Evolutionary conservation across 2,888 invertebrate genomes (phyloP), one percentile per base, ranked within the genome.

Genomic region (Crepidodera aurea): DNA sequence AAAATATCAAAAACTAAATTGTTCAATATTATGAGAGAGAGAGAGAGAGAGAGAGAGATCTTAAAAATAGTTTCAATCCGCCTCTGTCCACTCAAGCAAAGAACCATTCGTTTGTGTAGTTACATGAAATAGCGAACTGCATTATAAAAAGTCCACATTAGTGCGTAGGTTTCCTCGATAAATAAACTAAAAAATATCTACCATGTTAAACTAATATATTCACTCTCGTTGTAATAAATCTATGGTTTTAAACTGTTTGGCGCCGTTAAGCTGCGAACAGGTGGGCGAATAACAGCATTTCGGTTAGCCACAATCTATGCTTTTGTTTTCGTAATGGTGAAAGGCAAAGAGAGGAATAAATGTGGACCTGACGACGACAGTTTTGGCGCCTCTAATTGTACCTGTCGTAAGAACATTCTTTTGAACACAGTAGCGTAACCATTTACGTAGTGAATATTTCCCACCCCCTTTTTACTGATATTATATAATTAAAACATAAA

Each of bases 321-420:
- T 50, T 62, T 58, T 61, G 58, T 64, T 63, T 59, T 54, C 58
- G 54, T 58, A 60, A 58, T 51, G 59, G 64, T 67, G 66, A 61
- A 63, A 65, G 65, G 60, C 60, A 44, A 53, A 15, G 48, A 25
- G 32, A 44, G 59, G 50, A 55, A 56, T 53, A 39, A 53, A 46
- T 51, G 51, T 54, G 57, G 54, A 44, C 51, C 51, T 44, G 34
- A 29, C 29, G 37, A 51, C 53, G 58, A 56, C 66, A 54, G 65
- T 64, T 62, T 61, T 67, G 71, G 71, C 71, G 71, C 71, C 71
- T 71, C 69, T 67, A 68, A 69, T 65, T 59, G 65, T 67, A 65
- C 61, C 63, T 65, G 60, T 51, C 60, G 55, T 37, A 59, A 60
- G 64, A 57, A 58, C 54, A 50, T 46, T 53, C 39, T 34, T 48